Base-by-base conservation (phyloP, 2,797 vertebrate genomes). In the Vipera latastei region DNA sequence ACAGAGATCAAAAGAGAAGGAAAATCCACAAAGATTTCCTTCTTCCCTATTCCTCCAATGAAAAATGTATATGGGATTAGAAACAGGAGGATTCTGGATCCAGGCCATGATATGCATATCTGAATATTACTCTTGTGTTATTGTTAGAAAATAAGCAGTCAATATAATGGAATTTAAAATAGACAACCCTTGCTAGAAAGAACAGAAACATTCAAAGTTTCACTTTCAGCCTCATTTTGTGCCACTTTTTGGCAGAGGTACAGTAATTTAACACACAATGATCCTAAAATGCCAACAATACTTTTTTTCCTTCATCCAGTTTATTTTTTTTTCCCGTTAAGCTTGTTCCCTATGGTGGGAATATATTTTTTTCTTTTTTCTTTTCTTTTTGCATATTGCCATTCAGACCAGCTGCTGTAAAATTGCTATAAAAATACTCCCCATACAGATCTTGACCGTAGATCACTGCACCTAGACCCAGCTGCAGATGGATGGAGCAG, bases 401-500 rank as follows among this genome's bases (percentile, higher is more conserved):
- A 96, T 95, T 97, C 96, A 97, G 95, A 96, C 96, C 97, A 98
- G 97, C 97, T 98, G 97, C 97, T 95, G 86, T 86, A 92, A 96
- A 96, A 93, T 93, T 91, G 96, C 95, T 91, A 95, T 96, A 96
- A 97, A 97, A 97, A 96, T 95, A 97, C 96, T 96, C 97, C 95
- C 92, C 95, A 94, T 92, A 92, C 96, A 96, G 96, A 93, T 63
- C 96, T 96, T 96, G 97, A 97, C 97, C 92, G 0, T 97, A 97
- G 97, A 97, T 97, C 97, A 97, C 93, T 26, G 94, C 95, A 96
- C 96, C 93, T 96, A 96, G 97, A 96, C 97, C 97, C 97, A 97
- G 97, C 96, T 97, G 97, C 97, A 97, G 97, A 97, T 97, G 97
- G 97, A 96, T 97, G 89, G 94, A 94, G 97, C 98, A 98, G 97